Evolutionary conservation across 2,113 vertebrate genomes (phyloP).

Genomic region (Eclectus roratus): DNA sequence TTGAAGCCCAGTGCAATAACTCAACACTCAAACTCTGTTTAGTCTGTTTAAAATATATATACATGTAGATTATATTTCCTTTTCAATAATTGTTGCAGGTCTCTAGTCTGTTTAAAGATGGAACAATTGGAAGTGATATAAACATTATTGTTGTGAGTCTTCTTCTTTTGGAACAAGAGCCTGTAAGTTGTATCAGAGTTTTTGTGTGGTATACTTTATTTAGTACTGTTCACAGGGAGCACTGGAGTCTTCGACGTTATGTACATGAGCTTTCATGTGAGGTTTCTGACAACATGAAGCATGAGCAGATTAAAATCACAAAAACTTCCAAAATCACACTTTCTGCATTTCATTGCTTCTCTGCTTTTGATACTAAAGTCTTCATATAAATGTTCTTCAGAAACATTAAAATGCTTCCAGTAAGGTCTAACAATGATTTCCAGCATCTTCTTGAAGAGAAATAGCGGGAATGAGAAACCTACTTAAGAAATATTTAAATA

Average conservation of each 20-base stretch:
- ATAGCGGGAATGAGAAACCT: background rate
- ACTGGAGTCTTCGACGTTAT: accelerated
- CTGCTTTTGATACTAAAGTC: background rate
- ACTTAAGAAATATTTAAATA: background rate
- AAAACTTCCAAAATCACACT: background rate
- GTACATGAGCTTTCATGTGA: background rate
- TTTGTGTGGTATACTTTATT: background rate
- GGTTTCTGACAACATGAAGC: background rate
- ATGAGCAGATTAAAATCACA: background rate
- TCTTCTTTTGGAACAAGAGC: conserved; percentile 92
- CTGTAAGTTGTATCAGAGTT: conserved; percentile 79
- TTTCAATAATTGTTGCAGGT: conserved; percentile 77
- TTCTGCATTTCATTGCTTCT: background rate
- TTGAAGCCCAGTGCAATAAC: background rate
- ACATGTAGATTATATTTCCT: background rate
- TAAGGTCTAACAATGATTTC: background rate
- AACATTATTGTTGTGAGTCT: conserved; percentile 95
- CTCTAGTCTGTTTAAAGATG: conserved; percentile 97
- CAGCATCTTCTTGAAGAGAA: background rate
- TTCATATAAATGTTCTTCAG: background rate
- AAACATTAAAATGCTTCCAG: background rate
- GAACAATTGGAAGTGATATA: conserved; percentile 95
- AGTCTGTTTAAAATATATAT: background rate
- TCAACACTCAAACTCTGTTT: background rate
- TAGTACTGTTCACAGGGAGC: background rate